These are phyloP conservation scores for Aleiodes testaceus DNA, from an alignment of 2,888 invertebrate species.

Conservation along the genomic window DNA sequence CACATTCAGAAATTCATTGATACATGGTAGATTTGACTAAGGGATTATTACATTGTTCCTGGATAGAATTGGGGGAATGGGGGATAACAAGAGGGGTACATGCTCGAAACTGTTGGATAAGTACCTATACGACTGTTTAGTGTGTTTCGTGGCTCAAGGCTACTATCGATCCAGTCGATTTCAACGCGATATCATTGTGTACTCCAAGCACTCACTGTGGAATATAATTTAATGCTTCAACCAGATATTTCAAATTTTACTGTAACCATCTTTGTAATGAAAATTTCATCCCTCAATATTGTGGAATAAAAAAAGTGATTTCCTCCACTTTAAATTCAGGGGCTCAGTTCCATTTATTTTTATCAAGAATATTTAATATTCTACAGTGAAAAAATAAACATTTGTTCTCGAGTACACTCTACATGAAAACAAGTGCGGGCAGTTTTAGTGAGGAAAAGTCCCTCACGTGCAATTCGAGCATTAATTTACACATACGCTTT, in stretches of 20 bases:
- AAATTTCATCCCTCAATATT: no score
- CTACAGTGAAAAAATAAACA: not conserved
- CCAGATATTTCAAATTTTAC: constrained; percentile 8
- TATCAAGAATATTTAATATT: not conserved
- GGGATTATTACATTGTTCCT: constrained; percentile 27
- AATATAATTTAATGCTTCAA: constrained; percentile 35
- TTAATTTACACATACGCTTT: constrained; percentile 39
- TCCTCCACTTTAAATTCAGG: no score
- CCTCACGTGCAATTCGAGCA: constrained; percentile 24
- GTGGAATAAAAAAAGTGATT: no score
- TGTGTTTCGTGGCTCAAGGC: constrained; percentile 37
- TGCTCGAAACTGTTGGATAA: constrained; percentile 23
- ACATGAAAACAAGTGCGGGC: constrained; percentile 1
- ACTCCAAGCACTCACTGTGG: constrained; percentile 8
- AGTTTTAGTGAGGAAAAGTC: constrained; percentile 5
- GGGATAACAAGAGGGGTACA: not conserved
- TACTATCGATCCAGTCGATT: constrained; percentile 39
- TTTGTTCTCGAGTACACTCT: not conserved
- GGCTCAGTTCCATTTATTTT: not conserved
- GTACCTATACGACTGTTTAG: constrained; percentile 24
- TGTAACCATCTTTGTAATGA: not conserved
- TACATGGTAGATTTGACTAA: not conserved
- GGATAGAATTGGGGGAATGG: not conserved
- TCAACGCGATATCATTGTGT: constrained; percentile 35
- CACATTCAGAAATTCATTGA: not conserved